These are phyloP conservation scores for Apostichopus parvimensis DNA, from an alignment of 35 echinoderm and acorn worm genomes.

Conservation along the genomic window DNA sequence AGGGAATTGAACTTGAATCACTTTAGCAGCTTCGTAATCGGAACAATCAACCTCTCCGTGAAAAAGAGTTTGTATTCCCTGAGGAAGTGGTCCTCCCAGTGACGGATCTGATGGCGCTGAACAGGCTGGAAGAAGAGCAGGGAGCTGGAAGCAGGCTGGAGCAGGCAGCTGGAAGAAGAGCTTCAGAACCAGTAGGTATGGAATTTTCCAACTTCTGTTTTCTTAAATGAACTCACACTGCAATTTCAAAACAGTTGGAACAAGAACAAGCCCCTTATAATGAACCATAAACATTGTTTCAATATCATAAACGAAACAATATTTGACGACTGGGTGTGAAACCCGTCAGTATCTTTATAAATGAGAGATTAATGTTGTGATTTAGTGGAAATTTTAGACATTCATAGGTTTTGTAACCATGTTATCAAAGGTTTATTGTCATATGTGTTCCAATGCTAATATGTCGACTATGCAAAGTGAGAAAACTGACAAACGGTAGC, in stretches of 20 bases:
- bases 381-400: no score
- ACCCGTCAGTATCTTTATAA: no score
- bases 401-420: no score
- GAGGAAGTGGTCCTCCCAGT: neutral
- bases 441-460: no score
- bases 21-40: neutral
- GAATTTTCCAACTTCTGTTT: neutral
- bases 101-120: conserved; percentile 1
- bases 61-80: neutral
- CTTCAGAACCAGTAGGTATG: neutral
- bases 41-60: neutral
- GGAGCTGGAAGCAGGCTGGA: neutral
- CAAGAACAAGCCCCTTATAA: no score
- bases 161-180: neutral
- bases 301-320: no score
- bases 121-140: neutral
- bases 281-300: no score
- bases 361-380: no score
- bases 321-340: no score
- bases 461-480: no score
- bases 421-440: no score
- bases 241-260: neutral
- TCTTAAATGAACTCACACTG: neutral
- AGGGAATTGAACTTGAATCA: neutral
- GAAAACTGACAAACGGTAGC: no score